phyloP scores from a whole-genome alignment of 2,888 invertebrate genomes.

The Calameuta pallipes region DNA sequence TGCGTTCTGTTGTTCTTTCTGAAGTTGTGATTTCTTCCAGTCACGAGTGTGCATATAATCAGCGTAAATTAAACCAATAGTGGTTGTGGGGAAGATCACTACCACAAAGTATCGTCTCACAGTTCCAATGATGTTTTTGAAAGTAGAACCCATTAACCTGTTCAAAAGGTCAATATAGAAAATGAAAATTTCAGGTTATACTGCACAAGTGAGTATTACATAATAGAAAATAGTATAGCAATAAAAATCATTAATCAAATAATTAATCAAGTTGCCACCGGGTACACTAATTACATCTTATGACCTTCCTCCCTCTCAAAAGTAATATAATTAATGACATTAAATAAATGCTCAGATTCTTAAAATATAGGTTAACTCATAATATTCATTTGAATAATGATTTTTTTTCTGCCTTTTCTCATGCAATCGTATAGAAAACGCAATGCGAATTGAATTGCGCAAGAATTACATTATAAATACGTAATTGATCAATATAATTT shows the following conservation, averaged over 20 bases:
- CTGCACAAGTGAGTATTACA: neutral
- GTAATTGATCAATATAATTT: neutral
- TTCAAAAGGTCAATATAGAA: neutral
- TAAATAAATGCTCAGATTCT: neutral
- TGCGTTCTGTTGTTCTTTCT: constrained; percentile 41
- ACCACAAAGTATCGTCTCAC: constrained; percentile 76
- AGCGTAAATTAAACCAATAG: constrained; percentile 73
- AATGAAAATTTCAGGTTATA: neutral
- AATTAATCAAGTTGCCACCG: neutral
- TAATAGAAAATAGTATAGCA: neutral
- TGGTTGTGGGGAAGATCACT: constrained; percentile 75
- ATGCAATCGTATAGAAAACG: neutral
- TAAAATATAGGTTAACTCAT: neutral
- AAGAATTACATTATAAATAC: neutral
- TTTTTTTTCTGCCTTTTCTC: neutral
- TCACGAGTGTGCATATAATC: constrained; percentile 80
- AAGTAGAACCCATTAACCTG: neutral
- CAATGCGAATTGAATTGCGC: neutral
- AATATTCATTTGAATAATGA: neutral
- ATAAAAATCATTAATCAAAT: neutral
- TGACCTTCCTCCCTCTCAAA: neutral
- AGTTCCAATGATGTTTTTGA: constrained; percentile 51
- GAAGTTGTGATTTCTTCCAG: constrained; percentile 73
- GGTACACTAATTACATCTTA: neutral
- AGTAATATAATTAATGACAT: neutral